Conservation (phyloP, 2,888 invertebrate species). For the Calameuta filiformis region DNA sequence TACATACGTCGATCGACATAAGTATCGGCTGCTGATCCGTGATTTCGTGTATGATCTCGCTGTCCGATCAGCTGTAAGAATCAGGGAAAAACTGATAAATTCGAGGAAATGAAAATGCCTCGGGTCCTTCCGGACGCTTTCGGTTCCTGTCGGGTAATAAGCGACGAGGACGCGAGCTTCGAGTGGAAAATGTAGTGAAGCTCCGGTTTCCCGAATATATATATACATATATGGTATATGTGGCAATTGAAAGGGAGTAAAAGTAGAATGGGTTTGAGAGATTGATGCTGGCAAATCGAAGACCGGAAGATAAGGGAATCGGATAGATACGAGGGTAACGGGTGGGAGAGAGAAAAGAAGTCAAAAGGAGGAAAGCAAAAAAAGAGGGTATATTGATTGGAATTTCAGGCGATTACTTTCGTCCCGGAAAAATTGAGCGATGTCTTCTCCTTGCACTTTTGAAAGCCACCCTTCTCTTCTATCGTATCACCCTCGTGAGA, state of each 20-base stretch:
- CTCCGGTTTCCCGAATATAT: background rate
- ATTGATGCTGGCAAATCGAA: background rate
- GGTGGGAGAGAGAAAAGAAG: background rate
- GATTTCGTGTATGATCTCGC: background rate
- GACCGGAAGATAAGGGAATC: background rate
- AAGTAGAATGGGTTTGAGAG: background rate
- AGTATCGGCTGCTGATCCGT: background rate
- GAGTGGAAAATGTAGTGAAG: background rate
- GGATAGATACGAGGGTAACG: background rate
- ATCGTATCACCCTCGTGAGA: background rate
- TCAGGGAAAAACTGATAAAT: slow-evolving; percentile 44
- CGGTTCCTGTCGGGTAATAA: background rate
- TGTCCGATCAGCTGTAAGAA: background rate
- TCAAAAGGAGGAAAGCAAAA: slow-evolving; percentile 16
- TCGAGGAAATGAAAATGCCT: slow-evolving; percentile 49
- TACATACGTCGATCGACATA: background rate
- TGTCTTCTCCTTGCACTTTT: background rate
- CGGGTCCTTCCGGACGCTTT: slow-evolving; percentile 18
- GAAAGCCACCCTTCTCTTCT: background rate
- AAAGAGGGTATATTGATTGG: slow-evolving; percentile 39
- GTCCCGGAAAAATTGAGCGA: slow-evolving; percentile 13
- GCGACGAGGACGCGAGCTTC: slow-evolving; percentile 1
- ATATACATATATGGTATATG: background rate
- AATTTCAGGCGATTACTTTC: slow-evolving; percentile 38
- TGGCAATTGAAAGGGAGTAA: background rate